Base-by-base conservation (phyloP, 2,797 vertebrate genomes). In the Cryptoblepharus egeriae region DNA sequence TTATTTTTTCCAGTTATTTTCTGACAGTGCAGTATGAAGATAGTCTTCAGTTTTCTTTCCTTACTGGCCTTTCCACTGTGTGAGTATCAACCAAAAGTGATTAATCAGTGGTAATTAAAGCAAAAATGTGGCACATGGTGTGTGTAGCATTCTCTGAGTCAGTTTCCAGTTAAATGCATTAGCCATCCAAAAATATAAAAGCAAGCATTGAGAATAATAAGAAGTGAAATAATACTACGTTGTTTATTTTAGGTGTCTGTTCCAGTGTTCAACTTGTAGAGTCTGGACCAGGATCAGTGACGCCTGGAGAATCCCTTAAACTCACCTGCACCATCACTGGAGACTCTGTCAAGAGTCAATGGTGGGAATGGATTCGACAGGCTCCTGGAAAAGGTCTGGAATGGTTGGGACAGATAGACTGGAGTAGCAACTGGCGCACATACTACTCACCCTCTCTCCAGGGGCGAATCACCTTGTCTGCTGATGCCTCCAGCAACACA, bases 261-360 rank as follows among this genome's bases (percentile, higher is more conserved):
- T 30, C 28, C 18, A 72, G 24, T 32, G 70, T 72, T 32, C 16
- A 72, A 12, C 70, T 72, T 5, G n/a, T 55, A 8, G 70, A 72
- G 20, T 69, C 65, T 4, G 64, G 52, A 39, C 32, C 64, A 12
- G 52, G 28, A n/a, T 28, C 24, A 4, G 30, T 55, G 45, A 64
- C 20, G 13, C 69, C 58, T 15, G 81, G 74, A 22, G 57, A 45
- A 30, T 24, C 67, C 3, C 67, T 77, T 6, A 61, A 13, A 2
- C 20, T 82, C 5, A 16, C 42, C 18, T 82, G 74, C 9, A 55
- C 42, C 4, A 4, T 77, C 13, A 77, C 75, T 12, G 74, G 74
- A 0, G 5, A 20, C 20, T 63, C 75, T 5, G 5, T 82, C 0
- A 12, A 39, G 8, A 8, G 1, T 0, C 0, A 0, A 1, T 61